A percentile compares a stretch with the other conserved stretches of the same genome.
These are phyloP conservation scores for Gymnocheta viridis DNA, from an alignment of 2,888 invertebrate species.

Conservation along the genomic window DNA sequence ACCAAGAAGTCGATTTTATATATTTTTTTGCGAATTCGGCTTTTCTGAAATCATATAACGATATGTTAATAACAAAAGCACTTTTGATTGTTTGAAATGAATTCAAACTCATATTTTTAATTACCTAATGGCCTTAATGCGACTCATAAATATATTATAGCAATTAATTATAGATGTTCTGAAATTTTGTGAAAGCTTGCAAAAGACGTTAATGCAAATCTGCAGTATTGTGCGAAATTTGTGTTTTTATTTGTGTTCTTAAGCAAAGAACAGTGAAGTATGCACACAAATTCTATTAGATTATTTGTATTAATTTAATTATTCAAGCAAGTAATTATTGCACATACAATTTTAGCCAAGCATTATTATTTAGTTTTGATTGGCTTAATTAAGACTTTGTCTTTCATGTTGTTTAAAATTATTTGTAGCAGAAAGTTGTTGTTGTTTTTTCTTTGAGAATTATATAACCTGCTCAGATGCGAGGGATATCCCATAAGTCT, in stretches of 20 bases:
- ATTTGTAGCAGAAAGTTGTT: background rate
- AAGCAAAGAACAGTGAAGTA: background rate
- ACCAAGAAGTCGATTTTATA: too few relatives aligned
- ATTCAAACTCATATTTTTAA: background rate
- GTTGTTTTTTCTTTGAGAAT: background rate
- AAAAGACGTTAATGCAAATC: background rate
- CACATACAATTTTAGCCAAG: background rate
- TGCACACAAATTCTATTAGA: background rate
- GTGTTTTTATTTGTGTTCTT: background rate
- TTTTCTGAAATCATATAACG: too few relatives aligned
- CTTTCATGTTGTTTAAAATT: background rate
- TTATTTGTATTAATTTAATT: constrained; percentile 29
- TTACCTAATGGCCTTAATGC: background rate
- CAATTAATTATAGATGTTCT: background rate
- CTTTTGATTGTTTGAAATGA: background rate
- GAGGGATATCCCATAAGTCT: too few relatives aligned
- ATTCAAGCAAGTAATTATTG: background rate
- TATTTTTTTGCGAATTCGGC: too few relatives aligned
- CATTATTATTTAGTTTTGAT: background rate
- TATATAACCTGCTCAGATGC: background rate
- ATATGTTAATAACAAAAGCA: background rate
- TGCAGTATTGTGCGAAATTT: background rate
- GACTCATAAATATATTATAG: background rate
- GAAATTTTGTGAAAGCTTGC: background rate
- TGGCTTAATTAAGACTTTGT: constrained; percentile 20